These are phyloP conservation scores for Aeoliscus strigatus DNA, from an alignment of 2,797 vertebrate genomes.

Conservation along the genomic window DNA sequence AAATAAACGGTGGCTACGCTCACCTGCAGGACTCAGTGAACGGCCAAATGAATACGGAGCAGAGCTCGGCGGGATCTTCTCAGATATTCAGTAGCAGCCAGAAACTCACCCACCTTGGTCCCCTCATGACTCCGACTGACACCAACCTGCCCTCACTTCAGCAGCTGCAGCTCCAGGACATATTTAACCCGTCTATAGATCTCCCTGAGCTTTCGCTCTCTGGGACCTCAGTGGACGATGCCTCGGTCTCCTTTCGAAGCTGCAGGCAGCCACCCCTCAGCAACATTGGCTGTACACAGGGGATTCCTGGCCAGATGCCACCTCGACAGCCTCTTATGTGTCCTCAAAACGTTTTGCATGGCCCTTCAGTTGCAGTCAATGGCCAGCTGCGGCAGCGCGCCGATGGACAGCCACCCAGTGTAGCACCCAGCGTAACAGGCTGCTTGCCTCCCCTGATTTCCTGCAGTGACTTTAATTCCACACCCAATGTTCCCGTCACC, in stretches of 20 bases:
- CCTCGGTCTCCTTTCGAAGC: constrained; percentile 18
- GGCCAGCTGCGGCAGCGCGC: constrained; percentile 31
- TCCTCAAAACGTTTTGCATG: constrained; percentile 26
- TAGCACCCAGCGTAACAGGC: constrained; percentile 8
- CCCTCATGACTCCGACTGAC: not conserved
- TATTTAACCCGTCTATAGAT: constrained; percentile 50
- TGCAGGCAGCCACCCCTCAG: constrained; percentile 23
- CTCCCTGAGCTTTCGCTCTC: constrained; percentile 46
- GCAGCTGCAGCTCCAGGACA: constrained; percentile 58
- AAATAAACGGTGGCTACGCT: constrained; percentile 13
- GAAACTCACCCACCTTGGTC: constrained; percentile 46
- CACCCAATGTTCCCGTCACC: constrained; percentile 12
- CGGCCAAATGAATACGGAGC: not conserved
- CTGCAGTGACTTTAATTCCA: constrained; percentile 32
- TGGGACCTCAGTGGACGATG: not conserved
- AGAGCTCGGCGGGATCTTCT: constrained; percentile 5
- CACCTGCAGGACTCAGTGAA: constrained; percentile 12
- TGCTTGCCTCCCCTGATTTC: constrained; percentile 46
- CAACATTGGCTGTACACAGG: constrained; percentile 6
- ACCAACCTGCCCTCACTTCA: constrained; percentile 24
- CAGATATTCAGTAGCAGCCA: constrained; percentile 23
- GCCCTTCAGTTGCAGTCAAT: constrained; percentile 9
- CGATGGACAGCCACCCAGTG: constrained; percentile 8
- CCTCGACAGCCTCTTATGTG: constrained; percentile 9
- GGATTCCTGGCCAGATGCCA: constrained; percentile 10